Evolutionary conservation across 2,113 vertebrate species (phyloP).

Genomic region (Cyanocitta stelleri): DNA sequence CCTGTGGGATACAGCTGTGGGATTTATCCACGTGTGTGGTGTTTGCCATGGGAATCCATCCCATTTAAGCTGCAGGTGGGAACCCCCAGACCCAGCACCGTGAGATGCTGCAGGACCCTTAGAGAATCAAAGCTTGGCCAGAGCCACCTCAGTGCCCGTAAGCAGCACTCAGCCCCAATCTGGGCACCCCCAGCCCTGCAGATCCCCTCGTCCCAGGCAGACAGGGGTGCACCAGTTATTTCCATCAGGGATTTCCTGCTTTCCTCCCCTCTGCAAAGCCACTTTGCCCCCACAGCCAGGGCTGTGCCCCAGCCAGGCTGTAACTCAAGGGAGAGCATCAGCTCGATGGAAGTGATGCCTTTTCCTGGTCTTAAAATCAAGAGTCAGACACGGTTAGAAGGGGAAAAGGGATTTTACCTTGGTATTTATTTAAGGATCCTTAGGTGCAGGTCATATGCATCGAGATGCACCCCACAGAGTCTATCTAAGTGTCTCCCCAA

Average conservation of each 20-base stretch:
- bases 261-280: not conserved
- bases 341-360: not conserved
- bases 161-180: fast-evolving
- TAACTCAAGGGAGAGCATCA: not conserved
- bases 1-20: not conserved
- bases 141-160: not conserved
- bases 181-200: not conserved
- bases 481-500: too few species aligned
- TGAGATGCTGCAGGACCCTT: not conserved
- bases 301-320: too few species aligned
- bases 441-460: too few species aligned
- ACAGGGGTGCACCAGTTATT: not conserved
- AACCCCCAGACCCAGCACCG: not conserved
- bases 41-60: not conserved
- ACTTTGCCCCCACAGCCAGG: not conserved
- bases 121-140: not conserved
- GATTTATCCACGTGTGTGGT: not conserved
- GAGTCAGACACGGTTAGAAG: too few species aligned
- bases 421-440: too few species aligned
- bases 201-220: not conserved
- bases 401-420: too few species aligned
- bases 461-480: too few species aligned
- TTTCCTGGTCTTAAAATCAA: too few species aligned
- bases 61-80: not conserved
- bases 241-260: not conserved